These are phyloP conservation scores for Nasalis larvatus DNA, from an alignment of 2,113 vertebrate genomes.

Conservation along the genomic window DNA sequence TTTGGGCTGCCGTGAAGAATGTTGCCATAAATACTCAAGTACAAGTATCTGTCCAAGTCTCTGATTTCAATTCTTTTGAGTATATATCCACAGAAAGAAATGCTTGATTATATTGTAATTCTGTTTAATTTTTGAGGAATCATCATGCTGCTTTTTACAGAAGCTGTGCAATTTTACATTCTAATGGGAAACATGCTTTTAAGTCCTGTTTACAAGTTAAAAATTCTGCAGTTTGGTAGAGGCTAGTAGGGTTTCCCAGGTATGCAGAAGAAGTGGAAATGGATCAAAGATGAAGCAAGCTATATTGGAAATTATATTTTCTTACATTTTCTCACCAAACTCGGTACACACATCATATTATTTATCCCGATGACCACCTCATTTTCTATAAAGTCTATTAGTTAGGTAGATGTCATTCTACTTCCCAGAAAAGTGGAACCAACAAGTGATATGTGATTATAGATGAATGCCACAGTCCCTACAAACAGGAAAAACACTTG, in stretches of 20 bases:
- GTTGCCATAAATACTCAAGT: background rate
- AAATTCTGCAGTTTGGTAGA: background rate
- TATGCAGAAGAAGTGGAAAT: background rate
- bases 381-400: background rate
- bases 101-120: background rate
- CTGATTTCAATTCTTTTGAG: background rate
- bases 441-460: background rate
- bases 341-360: background rate
- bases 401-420: background rate
- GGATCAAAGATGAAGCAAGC: background rate
- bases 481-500: background rate
- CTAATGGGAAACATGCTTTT: background rate
- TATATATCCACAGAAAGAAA: background rate
- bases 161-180: background rate
- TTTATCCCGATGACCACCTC: background rate
- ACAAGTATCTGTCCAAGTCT: background rate
- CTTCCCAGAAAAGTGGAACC: background rate
- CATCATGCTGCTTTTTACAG: background rate
- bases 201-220: background rate
- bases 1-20: background rate
- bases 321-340: background rate
- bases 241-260: background rate
- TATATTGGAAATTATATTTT: background rate
- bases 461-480: background rate
- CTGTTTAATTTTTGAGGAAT: background rate